Percentiles rank a stretch among this genome's conserved stretches.
phyloP scores from a whole-genome alignment of 2,888 invertebrate genomes.

The Ommatoiulus sabulosus region DNA sequence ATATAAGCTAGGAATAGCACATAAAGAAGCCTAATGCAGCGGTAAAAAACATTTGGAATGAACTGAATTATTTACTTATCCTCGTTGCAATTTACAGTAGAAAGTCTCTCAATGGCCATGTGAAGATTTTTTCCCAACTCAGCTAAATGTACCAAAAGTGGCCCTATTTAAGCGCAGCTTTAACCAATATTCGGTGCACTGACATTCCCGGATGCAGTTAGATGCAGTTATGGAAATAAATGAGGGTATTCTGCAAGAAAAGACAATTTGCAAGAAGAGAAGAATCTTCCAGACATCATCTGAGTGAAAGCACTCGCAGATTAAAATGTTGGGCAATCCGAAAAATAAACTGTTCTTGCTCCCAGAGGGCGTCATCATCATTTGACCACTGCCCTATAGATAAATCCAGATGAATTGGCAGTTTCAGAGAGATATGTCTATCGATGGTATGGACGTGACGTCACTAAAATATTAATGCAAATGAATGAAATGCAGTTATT shows the following conservation, averaged over 20 bases:
- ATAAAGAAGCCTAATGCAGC: constrained; percentile 12
- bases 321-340: not conserved
- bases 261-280: not conserved
- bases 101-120: not conserved
- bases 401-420: no score
- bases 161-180: constrained; percentile 2
- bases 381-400: not conserved
- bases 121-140: not conserved
- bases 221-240: constrained; percentile 9
- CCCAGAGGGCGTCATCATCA: constrained; percentile 11
- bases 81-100: constrained; percentile 4
- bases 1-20: not conserved
- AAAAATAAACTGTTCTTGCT: not conserved
- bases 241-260: not conserved
- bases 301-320: not conserved
- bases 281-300: not conserved
- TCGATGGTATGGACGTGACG: no score
- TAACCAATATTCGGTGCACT: not conserved
- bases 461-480: no score
- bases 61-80: constrained; percentile 10
- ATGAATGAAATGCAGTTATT: no score
- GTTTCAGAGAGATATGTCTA: no score
- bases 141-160: not conserved
- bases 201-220: constrained; percentile 4
- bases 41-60: not conserved